Conservation (phyloP, 2,113 vertebrate genomes). For the Podiceps cristatus region DNA sequence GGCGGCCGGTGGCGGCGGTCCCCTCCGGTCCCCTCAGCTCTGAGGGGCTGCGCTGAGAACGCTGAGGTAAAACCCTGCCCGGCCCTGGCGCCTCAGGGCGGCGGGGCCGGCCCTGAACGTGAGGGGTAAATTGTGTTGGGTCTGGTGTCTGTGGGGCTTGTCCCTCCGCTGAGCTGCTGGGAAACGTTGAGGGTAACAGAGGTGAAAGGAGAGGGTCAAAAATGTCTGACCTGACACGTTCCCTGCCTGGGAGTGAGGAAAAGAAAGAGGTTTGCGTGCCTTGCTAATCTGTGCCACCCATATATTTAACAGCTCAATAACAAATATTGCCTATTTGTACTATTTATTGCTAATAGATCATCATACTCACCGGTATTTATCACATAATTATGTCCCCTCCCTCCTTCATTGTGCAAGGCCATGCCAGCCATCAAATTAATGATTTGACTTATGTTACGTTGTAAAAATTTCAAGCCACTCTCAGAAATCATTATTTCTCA, state of each 20-base stretch:
- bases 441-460: not conserved
- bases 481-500: not conserved
- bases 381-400: not conserved
- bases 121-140: accelerated
- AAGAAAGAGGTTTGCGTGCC: not conserved
- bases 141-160: not conserved
- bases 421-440: not conserved
- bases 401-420: not conserved
- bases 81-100: not conserved
- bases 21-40: accelerated
- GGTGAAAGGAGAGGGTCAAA: not conserved
- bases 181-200: not conserved
- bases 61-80: not conserved
- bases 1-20: accelerated
- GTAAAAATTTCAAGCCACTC: not conserved
- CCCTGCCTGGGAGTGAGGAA: not conserved
- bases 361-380: not conserved
- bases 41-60: not conserved
- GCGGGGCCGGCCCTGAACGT: accelerated
- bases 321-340: not conserved
- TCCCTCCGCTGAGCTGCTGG: not conserved
- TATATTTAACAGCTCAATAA: not conserved
- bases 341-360: not conserved
- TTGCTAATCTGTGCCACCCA: not conserved
- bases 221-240: accelerated